These are phyloP conservation scores for Pteronura brasiliensis DNA, from an alignment of 2,113 vertebrate genomes.

Conservation along the genomic window DNA sequence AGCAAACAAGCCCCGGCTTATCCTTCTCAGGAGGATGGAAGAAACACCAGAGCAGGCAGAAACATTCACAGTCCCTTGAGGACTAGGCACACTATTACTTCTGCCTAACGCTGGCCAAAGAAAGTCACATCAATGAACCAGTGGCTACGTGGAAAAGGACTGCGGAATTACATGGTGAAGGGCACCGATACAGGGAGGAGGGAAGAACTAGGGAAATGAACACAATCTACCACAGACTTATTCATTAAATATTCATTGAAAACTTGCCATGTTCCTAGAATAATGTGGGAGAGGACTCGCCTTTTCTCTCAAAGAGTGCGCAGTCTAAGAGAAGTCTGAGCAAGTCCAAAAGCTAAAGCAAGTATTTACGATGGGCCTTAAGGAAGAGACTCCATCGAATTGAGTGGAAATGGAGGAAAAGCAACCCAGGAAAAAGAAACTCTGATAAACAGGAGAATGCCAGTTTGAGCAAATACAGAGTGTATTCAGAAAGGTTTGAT, in stretches of 20 bases:
- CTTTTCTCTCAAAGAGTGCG: neutral
- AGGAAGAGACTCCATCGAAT: neutral
- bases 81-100: neutral
- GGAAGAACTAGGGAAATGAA: neutral
- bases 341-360: neutral
- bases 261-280: neutral
- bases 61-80: accelerated
- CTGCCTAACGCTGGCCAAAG: neutral
- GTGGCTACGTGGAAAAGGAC: neutral
- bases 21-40: neutral
- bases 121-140: neutral
- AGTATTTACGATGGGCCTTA: neutral
- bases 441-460: neutral
- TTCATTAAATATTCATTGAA: neutral
- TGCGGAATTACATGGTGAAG: neutral
- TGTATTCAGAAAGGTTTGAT: neutral
- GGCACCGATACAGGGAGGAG: neutral
- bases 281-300: neutral
- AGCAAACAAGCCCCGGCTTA: neutral
- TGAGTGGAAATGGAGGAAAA: neutral
- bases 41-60: neutral
- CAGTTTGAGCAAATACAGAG: neutral
- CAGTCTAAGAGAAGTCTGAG: neutral
- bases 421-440: neutral
- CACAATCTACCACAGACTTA: neutral